Base-by-base conservation (phyloP, 2,888 invertebrate genomes). In the Aquatica leii region DNA sequence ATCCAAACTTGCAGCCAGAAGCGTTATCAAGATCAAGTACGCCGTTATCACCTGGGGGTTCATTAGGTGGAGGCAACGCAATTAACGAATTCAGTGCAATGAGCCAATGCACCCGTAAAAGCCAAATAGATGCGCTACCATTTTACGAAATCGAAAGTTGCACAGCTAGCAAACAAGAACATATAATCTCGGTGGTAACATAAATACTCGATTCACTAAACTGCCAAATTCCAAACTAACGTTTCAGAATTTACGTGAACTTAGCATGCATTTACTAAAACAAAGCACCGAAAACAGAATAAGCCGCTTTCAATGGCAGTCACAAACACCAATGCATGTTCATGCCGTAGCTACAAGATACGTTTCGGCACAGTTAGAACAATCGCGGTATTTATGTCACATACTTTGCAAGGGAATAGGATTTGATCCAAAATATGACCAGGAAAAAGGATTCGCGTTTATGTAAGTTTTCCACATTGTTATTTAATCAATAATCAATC, bases 141-240 rank as follows among this genome's bases (percentile, higher is more conserved):
- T 94, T 94, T 82, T 85, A 90, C 64, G 94, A 94, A 80, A 84
- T 90, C 11, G 94, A 94, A 80, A 90, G 90, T 40, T 94, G 94
- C 77, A 94, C 94, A 1, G 94, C 94, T 11, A 93, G 93, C 73
- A 92, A 92, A 74, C 93, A 94, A 80, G 94, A 94, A 74, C 94
- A 94, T 77, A 89, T 94, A 40, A 91, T 94, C 41, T 93, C 94
- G 6, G 94, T 94, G 78, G 92, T 92, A 72, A 82, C 46, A 24
- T 24, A 6, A 24, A n/a, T n/a, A n/a, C n/a, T n/a, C n/a, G n/a
- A n/a, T 21, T 17, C 5, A 18, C 8, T 54, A 9, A 35, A n/a
- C 9, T 14, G 41, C 41, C 11, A n/a, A n/a, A n/a, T n/a, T n/a
- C n/a, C n/a, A n/a, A n/a, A n/a, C 14, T 17, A 18, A 1, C 20